Percentiles rank a stretch among this genome's conserved stretches.
Evolutionary conservation across 2,113 vertebrate species (phyloP).

Genomic region (Procavia capensis): DNA sequence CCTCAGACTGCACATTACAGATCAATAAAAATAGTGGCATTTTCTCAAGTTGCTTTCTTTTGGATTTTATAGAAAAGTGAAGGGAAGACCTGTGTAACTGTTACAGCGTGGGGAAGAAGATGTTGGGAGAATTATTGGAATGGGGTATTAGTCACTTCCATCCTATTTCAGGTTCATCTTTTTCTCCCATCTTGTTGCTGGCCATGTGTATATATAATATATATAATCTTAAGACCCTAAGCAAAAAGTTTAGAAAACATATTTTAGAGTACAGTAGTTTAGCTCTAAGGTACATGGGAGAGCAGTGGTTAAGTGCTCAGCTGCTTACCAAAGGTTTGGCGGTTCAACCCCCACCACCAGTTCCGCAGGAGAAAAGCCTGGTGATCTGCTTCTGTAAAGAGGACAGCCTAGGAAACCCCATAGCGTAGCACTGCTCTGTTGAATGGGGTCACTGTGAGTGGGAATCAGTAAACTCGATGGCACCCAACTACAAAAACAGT

Average conservation of each 20-base stretch:
- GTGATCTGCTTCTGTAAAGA: neutral
- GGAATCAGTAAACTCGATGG: neutral
- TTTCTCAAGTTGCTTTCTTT: constrained; percentile 35
- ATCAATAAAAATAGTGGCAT: neutral
- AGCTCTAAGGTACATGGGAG: no score
- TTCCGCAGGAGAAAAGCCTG: no score
- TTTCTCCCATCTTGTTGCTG: neutral
- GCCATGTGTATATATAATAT: neutral
- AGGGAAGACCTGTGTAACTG: neutral
- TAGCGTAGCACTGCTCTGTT: neutral
- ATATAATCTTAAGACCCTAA: neutral
- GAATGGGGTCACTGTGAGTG: neutral
- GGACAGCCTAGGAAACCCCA: neutral
- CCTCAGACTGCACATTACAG: neutral
- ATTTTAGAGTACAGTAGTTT: neutral
- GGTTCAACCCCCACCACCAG: neutral
- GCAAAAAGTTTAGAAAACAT: constrained; percentile 12
- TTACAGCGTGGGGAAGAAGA: neutral
- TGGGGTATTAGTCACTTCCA: neutral
- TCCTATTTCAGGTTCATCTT: neutral
- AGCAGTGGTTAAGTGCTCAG: neutral
- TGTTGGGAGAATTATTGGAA: fast-evolving
- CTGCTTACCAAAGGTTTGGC: neutral
- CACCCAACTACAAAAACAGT: neutral
- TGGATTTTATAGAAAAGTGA: neutral